These are phyloP conservation scores for Drosophila kepulauana DNA, from an alignment of 1,140 invertebrate genomes.

Conservation along the genomic window DNA sequence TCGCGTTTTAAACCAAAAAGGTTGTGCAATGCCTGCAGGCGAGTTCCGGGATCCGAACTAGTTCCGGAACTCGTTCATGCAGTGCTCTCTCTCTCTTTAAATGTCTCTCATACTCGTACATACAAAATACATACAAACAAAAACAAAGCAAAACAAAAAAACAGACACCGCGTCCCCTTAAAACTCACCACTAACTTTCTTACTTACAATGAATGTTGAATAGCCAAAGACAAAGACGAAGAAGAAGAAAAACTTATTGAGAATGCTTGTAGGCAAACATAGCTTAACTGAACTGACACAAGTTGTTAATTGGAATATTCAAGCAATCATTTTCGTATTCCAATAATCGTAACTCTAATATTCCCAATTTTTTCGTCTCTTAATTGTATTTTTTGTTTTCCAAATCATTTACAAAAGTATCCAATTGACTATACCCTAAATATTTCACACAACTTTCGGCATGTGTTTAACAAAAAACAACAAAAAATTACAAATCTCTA, in stretches of 20 bases:
- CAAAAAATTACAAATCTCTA: slow-evolving; percentile 1
- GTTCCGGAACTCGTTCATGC: slow-evolving; percentile 32
- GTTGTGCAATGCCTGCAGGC: slow-evolving; percentile 76
- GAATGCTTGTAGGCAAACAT: slow-evolving; percentile 46
- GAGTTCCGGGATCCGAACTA: slow-evolving; percentile 26
- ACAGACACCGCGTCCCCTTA: slow-evolving; percentile 22
- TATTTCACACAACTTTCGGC: slow-evolving; percentile 18
- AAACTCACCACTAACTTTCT: slow-evolving; percentile 18
- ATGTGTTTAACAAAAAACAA: slow-evolving; percentile 10
- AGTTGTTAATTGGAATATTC: slow-evolving; percentile 16
- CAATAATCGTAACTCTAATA: slow-evolving; percentile 5
- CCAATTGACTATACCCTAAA: neutral
- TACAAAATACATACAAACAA: slow-evolving; percentile 32
- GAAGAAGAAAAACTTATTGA: slow-evolving; percentile 17
- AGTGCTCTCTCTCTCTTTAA: slow-evolving; percentile 70
- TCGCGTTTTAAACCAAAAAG: slow-evolving; percentile 77
- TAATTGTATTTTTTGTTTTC: neutral
- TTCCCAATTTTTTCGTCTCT: neutral
- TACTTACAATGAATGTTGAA: slow-evolving; percentile 48
- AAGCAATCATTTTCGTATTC: slow-evolving; percentile 13
- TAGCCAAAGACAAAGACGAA: slow-evolving; percentile 13
- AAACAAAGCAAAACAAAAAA: slow-evolving; percentile 17
- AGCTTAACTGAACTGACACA: slow-evolving; percentile 34
- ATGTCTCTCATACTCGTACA: slow-evolving; percentile 58
- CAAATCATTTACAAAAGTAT: neutral